Percentiles rank a stretch among this genome's conserved stretches.
Evolutionary conservation across 2,797 vertebrate genomes (phyloP).

Genomic region (Neosilurus hyrtlii): DNA sequence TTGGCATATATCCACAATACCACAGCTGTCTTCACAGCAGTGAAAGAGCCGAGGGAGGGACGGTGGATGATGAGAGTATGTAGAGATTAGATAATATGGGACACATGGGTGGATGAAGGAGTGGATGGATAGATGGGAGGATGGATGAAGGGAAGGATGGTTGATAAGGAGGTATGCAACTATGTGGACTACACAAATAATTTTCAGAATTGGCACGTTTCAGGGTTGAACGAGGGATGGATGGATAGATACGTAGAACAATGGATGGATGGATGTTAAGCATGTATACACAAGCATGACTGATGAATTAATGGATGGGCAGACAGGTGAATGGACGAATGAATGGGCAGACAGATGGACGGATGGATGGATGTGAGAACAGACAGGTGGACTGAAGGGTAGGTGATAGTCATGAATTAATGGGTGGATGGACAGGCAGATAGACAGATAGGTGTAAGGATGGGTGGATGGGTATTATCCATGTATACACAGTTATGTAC

Average conservation of each 20-base stretch:
- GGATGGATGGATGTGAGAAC: no score
- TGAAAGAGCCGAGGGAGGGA: neutral
- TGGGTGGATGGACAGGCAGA: neutral
- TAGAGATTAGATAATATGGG: neutral
- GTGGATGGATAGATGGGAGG: neutral
- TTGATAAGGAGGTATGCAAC: neutral
- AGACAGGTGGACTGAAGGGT: no score
- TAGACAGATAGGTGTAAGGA: neutral
- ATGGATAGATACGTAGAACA: neutral
- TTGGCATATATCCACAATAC: neutral
- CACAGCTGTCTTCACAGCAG: neutral
- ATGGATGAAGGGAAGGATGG: no score
- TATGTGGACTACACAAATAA: neutral
- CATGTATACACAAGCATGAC: no score
- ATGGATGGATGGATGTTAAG: neutral
- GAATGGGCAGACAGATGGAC: neutral
- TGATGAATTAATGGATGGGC: neutral
- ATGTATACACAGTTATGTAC: no score
- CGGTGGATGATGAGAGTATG: neutral
- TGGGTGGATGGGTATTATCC: neutral
- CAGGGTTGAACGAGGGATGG: no score
- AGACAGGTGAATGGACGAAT: neutral
- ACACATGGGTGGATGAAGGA: neutral
- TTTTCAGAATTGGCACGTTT: neutral
- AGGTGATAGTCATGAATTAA: no score